These are phyloP conservation scores for Eleginops maclovinus DNA, from an alignment of 2,113 vertebrate genomes.

Conservation along the genomic window DNA sequence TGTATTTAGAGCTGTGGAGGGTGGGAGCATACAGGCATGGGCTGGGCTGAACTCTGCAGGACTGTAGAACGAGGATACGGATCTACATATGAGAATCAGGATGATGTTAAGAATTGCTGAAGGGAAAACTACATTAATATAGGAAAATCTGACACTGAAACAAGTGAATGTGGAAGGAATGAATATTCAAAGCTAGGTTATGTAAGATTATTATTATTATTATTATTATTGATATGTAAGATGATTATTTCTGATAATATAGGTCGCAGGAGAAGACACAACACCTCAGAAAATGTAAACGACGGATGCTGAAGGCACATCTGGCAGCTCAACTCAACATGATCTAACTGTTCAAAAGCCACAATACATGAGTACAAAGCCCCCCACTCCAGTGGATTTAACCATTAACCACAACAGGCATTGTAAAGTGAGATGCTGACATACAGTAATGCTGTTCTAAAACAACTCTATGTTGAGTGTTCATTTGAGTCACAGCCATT, in stretches of 20 bases:
- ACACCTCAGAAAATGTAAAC: slow-evolving; percentile 23
- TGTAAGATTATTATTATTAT: background rate
- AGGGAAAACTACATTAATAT: slow-evolving; percentile 18
- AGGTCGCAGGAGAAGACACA: background rate
- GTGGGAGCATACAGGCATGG: slow-evolving; percentile 28
- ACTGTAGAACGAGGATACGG: slow-evolving; percentile 15
- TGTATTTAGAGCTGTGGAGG: slow-evolving; percentile 41
- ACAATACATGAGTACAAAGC: slow-evolving; percentile 46
- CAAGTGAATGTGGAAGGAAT: background rate
- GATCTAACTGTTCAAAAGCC: slow-evolving; percentile 34
- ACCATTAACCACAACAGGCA: slow-evolving; percentile 49
- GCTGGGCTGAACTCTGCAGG: slow-evolving; percentile 34
- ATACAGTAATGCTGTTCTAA: slow-evolving; percentile 37
- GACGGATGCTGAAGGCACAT: slow-evolving; percentile 34
- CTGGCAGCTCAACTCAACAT: slow-evolving; percentile 32
- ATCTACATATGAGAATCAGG: slow-evolving; percentile 28
- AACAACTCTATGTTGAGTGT: slow-evolving; percentile 44
- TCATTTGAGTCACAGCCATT: slow-evolving; percentile 54
- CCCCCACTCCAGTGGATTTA: slow-evolving; percentile 29
- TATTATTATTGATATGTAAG: background rate
- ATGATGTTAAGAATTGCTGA: slow-evolving; percentile 25
- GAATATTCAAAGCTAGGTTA: background rate
- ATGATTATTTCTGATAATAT: background rate
- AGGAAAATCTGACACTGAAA: slow-evolving; percentile 22
- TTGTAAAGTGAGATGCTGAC: slow-evolving; percentile 40